Conservation (phyloP, 2,888 invertebrate species). For the Agriopis marginaria region DNA sequence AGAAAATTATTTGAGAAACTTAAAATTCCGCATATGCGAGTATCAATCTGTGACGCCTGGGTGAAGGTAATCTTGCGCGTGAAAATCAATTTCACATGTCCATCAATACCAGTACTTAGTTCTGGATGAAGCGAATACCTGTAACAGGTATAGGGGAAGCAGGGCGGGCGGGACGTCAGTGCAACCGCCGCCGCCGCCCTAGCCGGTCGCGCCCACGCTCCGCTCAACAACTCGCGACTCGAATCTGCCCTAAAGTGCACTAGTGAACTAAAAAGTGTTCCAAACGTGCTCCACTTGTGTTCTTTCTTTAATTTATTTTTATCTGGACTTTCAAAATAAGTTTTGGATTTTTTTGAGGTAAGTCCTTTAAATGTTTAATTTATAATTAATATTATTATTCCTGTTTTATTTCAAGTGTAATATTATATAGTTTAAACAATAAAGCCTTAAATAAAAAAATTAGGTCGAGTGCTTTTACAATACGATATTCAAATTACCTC, state of each 20-base stretch:
- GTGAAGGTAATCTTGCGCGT: constrained; percentile 52
- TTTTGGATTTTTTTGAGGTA: constrained; percentile 17
- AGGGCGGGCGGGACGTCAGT: constrained; percentile 74
- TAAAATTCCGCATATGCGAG: neutral
- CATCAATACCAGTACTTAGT: constrained; percentile 82
- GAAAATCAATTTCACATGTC: constrained; percentile 80
- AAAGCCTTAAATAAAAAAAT: constrained; percentile 4
- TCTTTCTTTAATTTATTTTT: constrained; percentile 9
- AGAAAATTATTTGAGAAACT: neutral
- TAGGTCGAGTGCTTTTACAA: constrained; percentile 8
- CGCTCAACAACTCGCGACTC: constrained; percentile 55
- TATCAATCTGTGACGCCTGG: constrained; percentile 3
- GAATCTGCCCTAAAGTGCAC: constrained; percentile 57
- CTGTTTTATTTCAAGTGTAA: neutral
- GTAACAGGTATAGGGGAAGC: constrained; percentile 75
- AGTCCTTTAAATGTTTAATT: constrained; percentile 1
- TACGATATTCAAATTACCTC: constrained; percentile 29
- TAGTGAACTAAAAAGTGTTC: constrained; percentile 42
- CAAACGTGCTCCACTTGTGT: constrained; percentile 32
- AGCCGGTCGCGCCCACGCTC: constrained; percentile 61
- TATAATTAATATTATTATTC: neutral
- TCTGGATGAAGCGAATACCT: constrained; percentile 75
- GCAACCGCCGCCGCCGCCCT: constrained; percentile 68
- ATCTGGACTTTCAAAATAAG: neutral
- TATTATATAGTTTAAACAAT: neutral